Evolutionary conservation across 1,140 invertebrate genomes (phyloP).

Genomic region (Agraylea sexmaculata): DNA sequence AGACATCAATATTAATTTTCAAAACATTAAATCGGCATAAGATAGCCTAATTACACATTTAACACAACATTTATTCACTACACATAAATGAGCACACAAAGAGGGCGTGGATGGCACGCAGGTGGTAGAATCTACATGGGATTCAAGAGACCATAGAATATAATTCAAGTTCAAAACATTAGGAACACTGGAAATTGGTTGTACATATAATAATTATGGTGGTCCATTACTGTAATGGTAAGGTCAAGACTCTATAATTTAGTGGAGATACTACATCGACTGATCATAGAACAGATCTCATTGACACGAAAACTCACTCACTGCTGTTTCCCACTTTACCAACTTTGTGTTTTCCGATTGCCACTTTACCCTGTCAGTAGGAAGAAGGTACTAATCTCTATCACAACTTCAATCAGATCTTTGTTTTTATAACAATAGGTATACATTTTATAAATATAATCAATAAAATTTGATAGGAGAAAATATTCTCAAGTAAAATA

Average conservation of each 20-base stretch:
- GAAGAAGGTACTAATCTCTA: constrained; percentile 21
- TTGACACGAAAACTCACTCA: constrained; percentile 3
- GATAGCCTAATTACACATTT: constrained; percentile 9
- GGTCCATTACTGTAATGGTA: constrained; percentile 4
- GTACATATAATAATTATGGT: constrained; percentile 13
- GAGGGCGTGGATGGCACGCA: constrained; percentile 2
- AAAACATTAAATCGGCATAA: constrained; percentile 16
- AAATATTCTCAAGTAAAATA: constrained; percentile 16
- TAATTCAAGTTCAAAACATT: constrained; percentile 5
- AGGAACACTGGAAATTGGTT: constrained; percentile 8
- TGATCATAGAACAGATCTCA: constrained; percentile 19
- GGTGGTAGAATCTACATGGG: background rate
- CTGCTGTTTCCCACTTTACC: background rate
- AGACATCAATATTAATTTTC: no score
- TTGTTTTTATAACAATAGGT: constrained; percentile 4
- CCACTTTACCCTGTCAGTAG: constrained; percentile 19
- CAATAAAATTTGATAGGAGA: constrained; percentile 16
- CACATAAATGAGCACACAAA: constrained; percentile 11
- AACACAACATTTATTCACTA: constrained; percentile 14
- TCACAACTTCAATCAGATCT: constrained; percentile 19
- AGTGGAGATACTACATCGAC: constrained; percentile 14
- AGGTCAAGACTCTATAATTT: constrained; percentile 1
- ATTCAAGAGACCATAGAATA: background rate
- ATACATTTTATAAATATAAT: background rate
- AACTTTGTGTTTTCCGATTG: constrained; percentile 8